Conservation (phyloP, 2,888 invertebrate genomes). For the Mesoligia furuncula region DNA sequence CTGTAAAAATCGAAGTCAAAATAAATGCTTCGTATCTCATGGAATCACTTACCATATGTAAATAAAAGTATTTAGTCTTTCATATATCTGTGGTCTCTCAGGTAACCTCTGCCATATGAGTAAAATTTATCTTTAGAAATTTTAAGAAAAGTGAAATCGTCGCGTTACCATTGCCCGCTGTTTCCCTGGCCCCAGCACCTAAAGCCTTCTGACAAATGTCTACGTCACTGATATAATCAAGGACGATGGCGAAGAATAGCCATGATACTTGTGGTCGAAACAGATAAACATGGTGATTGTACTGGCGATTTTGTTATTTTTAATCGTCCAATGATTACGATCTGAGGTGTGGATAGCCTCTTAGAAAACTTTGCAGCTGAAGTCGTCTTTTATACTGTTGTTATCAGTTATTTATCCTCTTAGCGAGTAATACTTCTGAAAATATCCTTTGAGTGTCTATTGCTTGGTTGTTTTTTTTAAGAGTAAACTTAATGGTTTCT, state of each 20-base stretch:
- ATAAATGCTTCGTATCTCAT: too few relatives aligned
- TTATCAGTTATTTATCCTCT: slow-evolving; percentile 40
- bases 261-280: slow-evolving; percentile 80
- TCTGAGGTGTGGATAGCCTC: slow-evolving; percentile 60
- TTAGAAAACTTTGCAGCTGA: slow-evolving; percentile 59
- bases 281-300: slow-evolving; percentile 75
- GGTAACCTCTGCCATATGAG: background rate
- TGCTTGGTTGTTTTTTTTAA: slow-evolving; percentile 11
- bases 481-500: background rate
- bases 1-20: too few relatives aligned
- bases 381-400: slow-evolving; percentile 30
- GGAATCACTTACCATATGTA: too few relatives aligned
- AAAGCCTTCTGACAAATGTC: slow-evolving; percentile 65
- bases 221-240: slow-evolving; percentile 75
- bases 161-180: background rate
- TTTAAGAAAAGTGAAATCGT: background rate
- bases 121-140: background rate
- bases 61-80: too few relatives aligned
- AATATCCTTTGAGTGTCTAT: background rate
- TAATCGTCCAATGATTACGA: slow-evolving; percentile 67
- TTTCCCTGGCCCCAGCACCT: slow-evolving; percentile 49
- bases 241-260: slow-evolving; percentile 63
- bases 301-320: slow-evolving; percentile 67
- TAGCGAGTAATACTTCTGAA: slow-evolving; percentile 12
- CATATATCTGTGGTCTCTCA: too few relatives aligned